phyloP scores from a whole-genome alignment of 2,888 invertebrate genomes.

The Melanargia galathea region DNA sequence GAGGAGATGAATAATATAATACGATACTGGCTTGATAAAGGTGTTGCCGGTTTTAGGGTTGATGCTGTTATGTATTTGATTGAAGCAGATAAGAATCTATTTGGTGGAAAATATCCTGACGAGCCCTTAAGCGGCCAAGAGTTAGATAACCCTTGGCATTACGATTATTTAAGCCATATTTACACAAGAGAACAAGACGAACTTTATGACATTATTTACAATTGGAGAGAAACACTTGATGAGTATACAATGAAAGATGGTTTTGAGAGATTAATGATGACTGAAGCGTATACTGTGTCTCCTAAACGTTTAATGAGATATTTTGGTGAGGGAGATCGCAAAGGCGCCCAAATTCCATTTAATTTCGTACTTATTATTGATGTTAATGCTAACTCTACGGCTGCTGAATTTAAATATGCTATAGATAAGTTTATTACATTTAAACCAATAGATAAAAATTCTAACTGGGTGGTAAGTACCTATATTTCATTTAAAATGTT shows the following conservation, averaged over 20 bases:
- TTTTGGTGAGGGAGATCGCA: constrained; percentile 81
- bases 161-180: constrained; percentile 83
- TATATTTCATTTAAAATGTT: background rate
- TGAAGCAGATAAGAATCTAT: constrained; percentile 77
- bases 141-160: constrained; percentile 69
- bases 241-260: constrained; percentile 75
- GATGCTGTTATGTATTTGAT: constrained; percentile 87
- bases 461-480: constrained; percentile 90
- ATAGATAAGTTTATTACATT: constrained; percentile 85
- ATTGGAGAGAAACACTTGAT: constrained; percentile 85
- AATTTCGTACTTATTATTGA: constrained; percentile 88
- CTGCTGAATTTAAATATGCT: constrained; percentile 82
- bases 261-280: constrained; percentile 85
- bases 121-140: constrained; percentile 76
- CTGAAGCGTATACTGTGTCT: constrained; percentile 86
- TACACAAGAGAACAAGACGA: constrained; percentile 84
- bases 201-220: constrained; percentile 84
- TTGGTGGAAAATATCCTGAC: constrained; percentile 73
- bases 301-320: constrained; percentile 84
- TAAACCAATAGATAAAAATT: constrained; percentile 82
- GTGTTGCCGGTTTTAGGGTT: constrained; percentile 93
- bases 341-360: constrained; percentile 89
- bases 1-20: constrained; percentile 86
- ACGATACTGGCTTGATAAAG: constrained; percentile 91
- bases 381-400: constrained; percentile 80